phyloP scores from a whole-genome alignment of 2,797 vertebrate genomes.

The Leuciscus waleckii region DNA sequence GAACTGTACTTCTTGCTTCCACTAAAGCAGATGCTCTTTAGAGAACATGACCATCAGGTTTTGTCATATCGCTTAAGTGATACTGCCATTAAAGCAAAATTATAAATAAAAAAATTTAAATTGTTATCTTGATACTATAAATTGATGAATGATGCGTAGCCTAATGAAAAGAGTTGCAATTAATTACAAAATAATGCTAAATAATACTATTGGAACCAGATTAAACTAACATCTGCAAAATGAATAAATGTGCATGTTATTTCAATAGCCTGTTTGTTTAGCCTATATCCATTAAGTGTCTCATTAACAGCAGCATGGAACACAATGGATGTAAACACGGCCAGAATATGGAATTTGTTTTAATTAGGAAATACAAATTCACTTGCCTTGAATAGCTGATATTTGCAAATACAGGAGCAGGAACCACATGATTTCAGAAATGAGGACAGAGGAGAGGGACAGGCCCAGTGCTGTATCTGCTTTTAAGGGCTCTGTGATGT shows the following conservation, averaged over 20 bases:
- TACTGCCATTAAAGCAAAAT: no score
- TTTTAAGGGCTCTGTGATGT: conserved; percentile 39
- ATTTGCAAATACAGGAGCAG: conserved; percentile 41
- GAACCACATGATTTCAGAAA: conserved; percentile 51
- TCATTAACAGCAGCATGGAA: not conserved
- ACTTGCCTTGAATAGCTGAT: conserved; percentile 52
- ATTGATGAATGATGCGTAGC: not conserved
- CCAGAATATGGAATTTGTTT: not conserved
- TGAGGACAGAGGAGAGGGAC: conserved; percentile 3
- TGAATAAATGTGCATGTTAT: not conserved
- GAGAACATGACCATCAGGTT: not conserved
- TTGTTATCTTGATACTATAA: not conserved
- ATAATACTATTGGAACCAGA: not conserved
- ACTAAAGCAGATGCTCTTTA: not conserved
- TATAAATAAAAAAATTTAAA: no score
- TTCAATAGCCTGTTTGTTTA: not conserved
- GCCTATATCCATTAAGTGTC: not conserved
- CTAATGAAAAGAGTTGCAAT: not conserved
- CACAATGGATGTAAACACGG: not conserved
- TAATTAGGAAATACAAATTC: not conserved
- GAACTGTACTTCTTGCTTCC: no score
- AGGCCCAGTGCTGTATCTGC: not conserved
- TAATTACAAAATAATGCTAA: not conserved
- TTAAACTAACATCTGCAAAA: not conserved
- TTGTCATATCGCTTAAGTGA: not conserved